These are phyloP conservation scores for Reticulitermes speratus DNA, from an alignment of 1,140 invertebrate species.

Conservation along the genomic window DNA sequence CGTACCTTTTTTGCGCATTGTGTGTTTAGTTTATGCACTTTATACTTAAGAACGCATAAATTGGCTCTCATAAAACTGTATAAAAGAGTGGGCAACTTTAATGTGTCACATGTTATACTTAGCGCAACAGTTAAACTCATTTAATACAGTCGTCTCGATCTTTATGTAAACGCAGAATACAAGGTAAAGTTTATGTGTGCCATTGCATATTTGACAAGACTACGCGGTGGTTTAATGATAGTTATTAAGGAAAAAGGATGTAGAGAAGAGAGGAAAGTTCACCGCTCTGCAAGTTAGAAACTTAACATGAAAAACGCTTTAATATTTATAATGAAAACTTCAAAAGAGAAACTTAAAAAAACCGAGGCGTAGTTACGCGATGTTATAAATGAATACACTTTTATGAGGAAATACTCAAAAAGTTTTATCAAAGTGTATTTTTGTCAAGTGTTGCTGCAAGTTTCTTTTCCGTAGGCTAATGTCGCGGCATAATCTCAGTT, in stretches of 20 bases:
- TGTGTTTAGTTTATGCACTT: too few relatives aligned
- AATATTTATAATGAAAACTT: conserved; percentile 16
- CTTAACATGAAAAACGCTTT: conserved; percentile 19
- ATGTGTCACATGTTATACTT: background rate
- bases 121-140: background rate
- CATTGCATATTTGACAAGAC: conserved; percentile 10
- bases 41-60: too few relatives aligned
- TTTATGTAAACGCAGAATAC: conserved; percentile 8
- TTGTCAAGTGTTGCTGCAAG: background rate
- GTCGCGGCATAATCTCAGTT: background rate
- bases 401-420: background rate
- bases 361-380: background rate
- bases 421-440: conserved; percentile 9
- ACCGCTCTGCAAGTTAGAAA: background rate
- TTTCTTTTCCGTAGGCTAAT: background rate
- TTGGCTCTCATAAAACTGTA: too few relatives aligned
- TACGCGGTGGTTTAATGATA: conserved; percentile 16
- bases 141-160: background rate
- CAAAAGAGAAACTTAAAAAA: conserved; percentile 4
- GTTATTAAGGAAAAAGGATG: background rate
- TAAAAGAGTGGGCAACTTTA: too few relatives aligned
- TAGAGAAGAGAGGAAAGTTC: background rate
- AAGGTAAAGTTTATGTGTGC: conserved; percentile 12
- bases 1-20: too few relatives aligned
- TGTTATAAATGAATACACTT: conserved; percentile 10